A percentile compares a stretch with the other conserved stretches of the same genome.
These are phyloP conservation scores for Brachionus calyciflorus DNA, from an alignment of 1,140 invertebrate species.

Conservation along the genomic window DNA sequence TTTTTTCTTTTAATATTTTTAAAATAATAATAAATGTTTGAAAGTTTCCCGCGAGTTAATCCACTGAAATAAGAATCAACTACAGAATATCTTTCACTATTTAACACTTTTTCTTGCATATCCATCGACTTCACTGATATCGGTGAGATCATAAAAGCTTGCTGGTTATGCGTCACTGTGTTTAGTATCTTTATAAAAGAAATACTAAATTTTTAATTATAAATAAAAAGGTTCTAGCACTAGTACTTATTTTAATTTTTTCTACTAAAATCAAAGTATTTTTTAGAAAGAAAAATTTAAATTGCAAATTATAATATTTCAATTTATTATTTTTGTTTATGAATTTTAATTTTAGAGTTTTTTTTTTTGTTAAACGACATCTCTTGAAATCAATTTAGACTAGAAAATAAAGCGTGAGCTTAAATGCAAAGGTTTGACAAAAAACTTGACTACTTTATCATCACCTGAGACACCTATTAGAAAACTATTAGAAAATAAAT, in stretches of 20 bases:
- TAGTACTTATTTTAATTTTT: not conserved
- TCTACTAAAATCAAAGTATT: not conserved
- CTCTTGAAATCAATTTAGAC: too few relatives aligned
- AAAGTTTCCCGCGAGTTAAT: slow-evolving; percentile 38
- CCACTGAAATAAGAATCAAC: not conserved
- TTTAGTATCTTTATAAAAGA: too few relatives aligned
- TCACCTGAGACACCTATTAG: too few relatives aligned
- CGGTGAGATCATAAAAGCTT: not conserved
- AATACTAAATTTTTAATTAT: too few relatives aligned
- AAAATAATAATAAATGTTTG: not conserved
- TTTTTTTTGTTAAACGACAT: too few relatives aligned
- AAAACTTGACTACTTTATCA: too few relatives aligned
- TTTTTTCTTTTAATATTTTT: not conserved
- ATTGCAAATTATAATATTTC: not conserved
- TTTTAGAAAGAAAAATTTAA: not conserved
- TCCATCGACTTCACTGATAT: slow-evolving; percentile 1
- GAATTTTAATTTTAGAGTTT: too few relatives aligned
- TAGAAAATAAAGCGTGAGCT: too few relatives aligned
- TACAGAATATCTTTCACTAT: slow-evolving; percentile 3
- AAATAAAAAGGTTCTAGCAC: too few relatives aligned
- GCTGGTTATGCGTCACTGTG: not conserved
- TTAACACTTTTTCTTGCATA: not conserved
- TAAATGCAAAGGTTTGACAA: too few relatives aligned
- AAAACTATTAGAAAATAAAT: too few relatives aligned
- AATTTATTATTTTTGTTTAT: too few relatives aligned